These are phyloP conservation scores for Nesogale talazaci DNA, from an alignment of 2,113 vertebrate species.

Conservation along the genomic window DNA sequence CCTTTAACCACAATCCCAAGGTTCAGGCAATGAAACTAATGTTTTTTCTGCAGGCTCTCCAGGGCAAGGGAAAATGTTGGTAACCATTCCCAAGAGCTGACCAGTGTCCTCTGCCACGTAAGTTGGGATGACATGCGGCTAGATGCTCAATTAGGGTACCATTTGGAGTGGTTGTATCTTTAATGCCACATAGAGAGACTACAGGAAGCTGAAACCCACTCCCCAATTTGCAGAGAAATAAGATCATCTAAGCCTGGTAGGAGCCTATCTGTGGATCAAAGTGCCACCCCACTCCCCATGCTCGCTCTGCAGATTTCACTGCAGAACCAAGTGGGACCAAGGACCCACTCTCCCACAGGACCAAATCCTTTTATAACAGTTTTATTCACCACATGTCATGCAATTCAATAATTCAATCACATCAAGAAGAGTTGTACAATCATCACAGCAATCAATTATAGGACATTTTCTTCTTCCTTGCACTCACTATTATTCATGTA, in stretches of 20 bases:
- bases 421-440: too few relatives aligned
- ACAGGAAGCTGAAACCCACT: background rate
- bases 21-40: background rate
- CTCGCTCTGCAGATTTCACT: background rate
- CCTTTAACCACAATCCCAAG: background rate
- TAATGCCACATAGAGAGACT: background rate
- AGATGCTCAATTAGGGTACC: background rate
- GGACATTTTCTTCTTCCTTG: too few relatives aligned
- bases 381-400: too few relatives aligned
- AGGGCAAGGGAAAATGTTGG: background rate
- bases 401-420: too few relatives aligned
- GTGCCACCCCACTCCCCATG: accelerated
- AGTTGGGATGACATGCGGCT: background rate
- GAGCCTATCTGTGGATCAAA: background rate
- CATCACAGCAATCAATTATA: too few relatives aligned
- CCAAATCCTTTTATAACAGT: too few relatives aligned
- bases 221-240: background rate
- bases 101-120: too few relatives aligned
- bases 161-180: background rate
- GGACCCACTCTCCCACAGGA: too few relatives aligned
- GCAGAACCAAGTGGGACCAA: background rate
- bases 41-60: background rate
- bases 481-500: too few relatives aligned
- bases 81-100: background rate
- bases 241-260: accelerated